A percentile compares a stretch with the other conserved stretches of the same genome.
phyloP scores from a whole-genome alignment of 2,888 invertebrate genomes.

The Rotaria sp. region DNA sequence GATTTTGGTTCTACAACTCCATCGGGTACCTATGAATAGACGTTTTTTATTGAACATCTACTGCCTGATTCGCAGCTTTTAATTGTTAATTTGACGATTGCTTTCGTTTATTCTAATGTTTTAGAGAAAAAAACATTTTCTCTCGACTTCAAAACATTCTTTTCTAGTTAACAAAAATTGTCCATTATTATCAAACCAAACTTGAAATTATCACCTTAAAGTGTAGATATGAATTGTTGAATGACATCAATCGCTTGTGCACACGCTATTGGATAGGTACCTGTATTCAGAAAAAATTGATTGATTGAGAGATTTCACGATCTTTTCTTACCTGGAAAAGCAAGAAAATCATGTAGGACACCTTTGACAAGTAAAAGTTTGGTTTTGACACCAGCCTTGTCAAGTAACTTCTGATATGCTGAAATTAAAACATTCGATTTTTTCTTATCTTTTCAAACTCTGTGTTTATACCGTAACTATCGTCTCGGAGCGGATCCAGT shows the following conservation, averaged over 20 bases:
- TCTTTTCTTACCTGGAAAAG: background rate
- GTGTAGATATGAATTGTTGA: background rate
- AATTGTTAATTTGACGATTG: too few species aligned
- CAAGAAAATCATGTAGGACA: conserved; percentile 43
- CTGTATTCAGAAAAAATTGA: background rate
- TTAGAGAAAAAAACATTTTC: too few species aligned
- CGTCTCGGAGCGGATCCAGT: conserved; percentile 48
- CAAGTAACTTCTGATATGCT: conserved; percentile 42
- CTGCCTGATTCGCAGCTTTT: too few species aligned
- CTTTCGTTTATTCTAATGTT: too few species aligned
- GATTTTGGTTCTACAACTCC: too few species aligned
- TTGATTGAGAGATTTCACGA: background rate
- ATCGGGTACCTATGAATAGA: too few species aligned
- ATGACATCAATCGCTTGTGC: background rate
- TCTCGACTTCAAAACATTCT: too few species aligned
- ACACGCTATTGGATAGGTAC: background rate
- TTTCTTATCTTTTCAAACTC: background rate
- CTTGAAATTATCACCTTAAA: background rate
- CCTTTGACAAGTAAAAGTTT: conserved; percentile 41
- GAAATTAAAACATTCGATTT: background rate
- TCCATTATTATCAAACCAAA: too few species aligned
- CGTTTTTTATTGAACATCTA: too few species aligned
- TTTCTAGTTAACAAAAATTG: too few species aligned
- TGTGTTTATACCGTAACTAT: conserved; percentile 46
- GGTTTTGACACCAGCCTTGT: conserved; percentile 39